Evolutionary conservation across 2,888 invertebrate species (phyloP).

Genomic region (Holacanthella duospinosa): DNA sequence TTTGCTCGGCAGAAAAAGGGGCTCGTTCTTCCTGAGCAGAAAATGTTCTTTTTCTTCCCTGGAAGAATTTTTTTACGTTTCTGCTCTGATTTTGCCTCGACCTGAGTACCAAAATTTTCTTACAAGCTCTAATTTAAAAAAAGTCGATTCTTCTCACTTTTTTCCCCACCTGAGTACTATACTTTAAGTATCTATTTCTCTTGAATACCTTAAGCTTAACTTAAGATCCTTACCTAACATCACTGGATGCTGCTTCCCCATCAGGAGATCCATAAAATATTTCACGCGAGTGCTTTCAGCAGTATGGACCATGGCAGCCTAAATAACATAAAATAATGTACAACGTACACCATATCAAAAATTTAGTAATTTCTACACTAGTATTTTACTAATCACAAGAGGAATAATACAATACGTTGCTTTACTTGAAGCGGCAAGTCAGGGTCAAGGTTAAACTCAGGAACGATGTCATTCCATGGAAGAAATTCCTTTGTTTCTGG

Average conservation of each 20-base stretch:
- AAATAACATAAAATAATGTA: slow-evolving; percentile 19
- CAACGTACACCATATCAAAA: slow-evolving; percentile 4
- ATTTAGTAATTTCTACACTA: neutral
- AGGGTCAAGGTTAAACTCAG: slow-evolving; percentile 80
- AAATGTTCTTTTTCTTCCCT: neutral
- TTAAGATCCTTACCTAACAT: slow-evolving; percentile 71
- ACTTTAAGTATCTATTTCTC: too few relatives aligned
- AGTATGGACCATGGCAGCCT: slow-evolving; percentile 86
- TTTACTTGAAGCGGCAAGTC: slow-evolving; percentile 79
- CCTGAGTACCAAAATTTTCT: too few relatives aligned
- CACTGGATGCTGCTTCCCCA: slow-evolving; percentile 78
- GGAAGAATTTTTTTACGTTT: too few relatives aligned
- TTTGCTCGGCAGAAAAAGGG: too few relatives aligned
- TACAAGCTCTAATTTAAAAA: too few relatives aligned
- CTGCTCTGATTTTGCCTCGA: too few relatives aligned
- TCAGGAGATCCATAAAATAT: slow-evolving; percentile 77
- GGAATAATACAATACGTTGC: slow-evolving; percentile 1
- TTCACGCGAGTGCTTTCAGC: slow-evolving; percentile 82
- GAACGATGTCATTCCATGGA: slow-evolving; percentile 78
- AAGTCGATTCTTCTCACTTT: too few relatives aligned
- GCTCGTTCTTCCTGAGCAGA: too few relatives aligned
- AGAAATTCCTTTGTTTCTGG: slow-evolving; percentile 78
- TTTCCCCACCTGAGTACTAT: too few relatives aligned
- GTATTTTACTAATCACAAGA: neutral
- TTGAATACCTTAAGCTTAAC: too few relatives aligned